Base-by-base conservation (phyloP, 2,113 vertebrate genomes). In the Danionella cerebrum region DNA sequence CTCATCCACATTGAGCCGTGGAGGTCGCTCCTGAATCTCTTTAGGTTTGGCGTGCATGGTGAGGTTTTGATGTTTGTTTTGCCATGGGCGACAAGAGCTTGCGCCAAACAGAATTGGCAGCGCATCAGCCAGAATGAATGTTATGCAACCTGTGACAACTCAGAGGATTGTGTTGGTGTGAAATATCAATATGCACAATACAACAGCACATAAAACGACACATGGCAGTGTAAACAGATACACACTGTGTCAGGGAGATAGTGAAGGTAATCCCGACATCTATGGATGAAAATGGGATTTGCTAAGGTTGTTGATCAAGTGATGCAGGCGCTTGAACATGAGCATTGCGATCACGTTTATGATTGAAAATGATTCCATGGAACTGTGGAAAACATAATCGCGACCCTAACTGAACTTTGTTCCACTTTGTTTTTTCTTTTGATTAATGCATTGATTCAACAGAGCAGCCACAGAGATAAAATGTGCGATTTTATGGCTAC, bases 71-170 rank as follows among this genome's bases (percentile, higher is more conserved):
- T 70, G 63, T 62, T 73, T 76, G 51, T 73, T 76, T 73, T 51
- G 63, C 75, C 67, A 57, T 53, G 42, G 58, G 75, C 44, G 18
- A 52, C n/a, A 45, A 8, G 36, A 53, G 48, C 62, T 44, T 58
- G 50, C 48, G 71, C 75, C 75, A 76, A 68, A 51, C 60, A 33
- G 55, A 62, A 76, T 67, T 76, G 75, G 71, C 75, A 76, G 71
- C 52, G 22, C 19, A 67, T 72, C 65, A 63, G 65, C 38, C 71
- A 62, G 71, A 67, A 70, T 55, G 33, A 70, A 73, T 38, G 70
- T 76, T 76, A 67, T 67, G 64, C 70, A 76, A 76, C 74, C 70
- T 73, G 74, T 76, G 74, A 76, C 74, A 76, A 76, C 67, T 76
- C 70, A 5, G 50, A 63, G 74, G 74, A 71, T 67, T 48, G 55